Conservation (phyloP, 2,888 invertebrate genomes). For the Beris chalybata region DNA sequence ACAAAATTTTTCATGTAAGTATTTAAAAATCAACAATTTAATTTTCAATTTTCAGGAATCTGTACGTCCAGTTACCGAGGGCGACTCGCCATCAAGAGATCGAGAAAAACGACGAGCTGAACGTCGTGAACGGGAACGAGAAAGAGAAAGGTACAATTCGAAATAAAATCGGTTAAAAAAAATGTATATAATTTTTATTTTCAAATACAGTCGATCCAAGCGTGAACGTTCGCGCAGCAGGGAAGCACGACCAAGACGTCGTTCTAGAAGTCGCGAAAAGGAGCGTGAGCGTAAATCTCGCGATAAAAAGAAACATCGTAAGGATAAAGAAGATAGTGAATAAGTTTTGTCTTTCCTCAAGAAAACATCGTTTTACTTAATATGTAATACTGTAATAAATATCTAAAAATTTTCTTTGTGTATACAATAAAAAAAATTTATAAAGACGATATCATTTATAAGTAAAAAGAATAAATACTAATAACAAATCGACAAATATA, state of each 20-base stretch:
- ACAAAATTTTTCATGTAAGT: background rate
- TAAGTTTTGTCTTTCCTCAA: constrained; percentile 47
- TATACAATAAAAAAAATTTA: too few relatives aligned
- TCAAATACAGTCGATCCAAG: constrained; percentile 36
- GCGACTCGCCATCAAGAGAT: constrained; percentile 40
- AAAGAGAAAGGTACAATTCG: constrained; percentile 46
- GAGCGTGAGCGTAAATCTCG: constrained; percentile 68
- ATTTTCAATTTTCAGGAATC: constrained; percentile 31
- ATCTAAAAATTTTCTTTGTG: background rate
- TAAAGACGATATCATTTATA: too few relatives aligned
- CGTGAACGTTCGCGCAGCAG: constrained; percentile 65
- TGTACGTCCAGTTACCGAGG: constrained; percentile 17
- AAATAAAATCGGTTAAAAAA: too few relatives aligned
- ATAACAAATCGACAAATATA: too few relatives aligned
- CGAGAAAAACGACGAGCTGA: constrained; percentile 47
- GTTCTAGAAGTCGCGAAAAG: constrained; percentile 62
- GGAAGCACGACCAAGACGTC: constrained; percentile 66
- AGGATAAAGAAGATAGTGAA: constrained; percentile 74
- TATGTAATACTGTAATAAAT: background rate
- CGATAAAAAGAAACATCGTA: constrained; percentile 72
- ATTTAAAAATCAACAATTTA: background rate
- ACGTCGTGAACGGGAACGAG: constrained; percentile 47
- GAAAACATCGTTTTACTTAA: background rate
- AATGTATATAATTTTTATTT: too few relatives aligned
- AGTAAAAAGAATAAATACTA: too few relatives aligned